Conservation (phyloP, 2,797 vertebrate genomes). For the Aselliscus stoliczkanus region DNA sequence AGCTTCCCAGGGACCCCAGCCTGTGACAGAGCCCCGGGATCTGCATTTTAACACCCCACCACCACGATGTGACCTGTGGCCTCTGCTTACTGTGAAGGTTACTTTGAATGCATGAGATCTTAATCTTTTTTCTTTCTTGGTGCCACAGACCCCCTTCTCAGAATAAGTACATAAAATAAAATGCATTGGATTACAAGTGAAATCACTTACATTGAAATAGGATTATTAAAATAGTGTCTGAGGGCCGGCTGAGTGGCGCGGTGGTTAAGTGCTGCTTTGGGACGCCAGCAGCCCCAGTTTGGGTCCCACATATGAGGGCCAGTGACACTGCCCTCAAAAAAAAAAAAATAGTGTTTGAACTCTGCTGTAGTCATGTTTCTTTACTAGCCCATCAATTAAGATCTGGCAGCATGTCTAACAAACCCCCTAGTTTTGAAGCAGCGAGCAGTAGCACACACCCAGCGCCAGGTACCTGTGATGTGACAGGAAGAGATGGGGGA, state of each 20-base stretch:
- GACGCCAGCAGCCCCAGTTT: too few relatives aligned
- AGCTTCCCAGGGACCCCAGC: not conserved
- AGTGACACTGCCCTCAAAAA: too few relatives aligned
- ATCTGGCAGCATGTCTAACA: not conserved
- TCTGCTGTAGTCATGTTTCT: not conserved
- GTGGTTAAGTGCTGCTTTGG: too few relatives aligned
- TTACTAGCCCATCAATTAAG: not conserved
- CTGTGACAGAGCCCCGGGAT: not conserved
- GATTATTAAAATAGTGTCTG: not conserved
- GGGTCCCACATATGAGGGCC: too few relatives aligned
- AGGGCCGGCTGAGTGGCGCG: too few relatives aligned
- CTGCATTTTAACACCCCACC: not conserved
- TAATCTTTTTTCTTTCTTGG: not conserved
- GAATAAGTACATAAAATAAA: not conserved
- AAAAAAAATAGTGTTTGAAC: not conserved
- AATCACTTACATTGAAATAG: not conserved
- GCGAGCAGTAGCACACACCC: not conserved
- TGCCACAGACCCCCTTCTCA: not conserved
- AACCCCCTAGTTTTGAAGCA: not conserved
- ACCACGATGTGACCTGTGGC: rapidly evolving
- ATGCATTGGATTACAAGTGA: not conserved
- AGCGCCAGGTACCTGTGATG: not conserved
- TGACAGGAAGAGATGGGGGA: not conserved
- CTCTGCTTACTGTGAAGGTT: not conserved
- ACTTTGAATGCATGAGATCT: not conserved